Percentiles rank a stretch among this genome's conserved stretches.
These are phyloP conservation scores for Monopis laevigella DNA, from an alignment of 2,888 invertebrate genomes.

Conservation along the genomic window DNA sequence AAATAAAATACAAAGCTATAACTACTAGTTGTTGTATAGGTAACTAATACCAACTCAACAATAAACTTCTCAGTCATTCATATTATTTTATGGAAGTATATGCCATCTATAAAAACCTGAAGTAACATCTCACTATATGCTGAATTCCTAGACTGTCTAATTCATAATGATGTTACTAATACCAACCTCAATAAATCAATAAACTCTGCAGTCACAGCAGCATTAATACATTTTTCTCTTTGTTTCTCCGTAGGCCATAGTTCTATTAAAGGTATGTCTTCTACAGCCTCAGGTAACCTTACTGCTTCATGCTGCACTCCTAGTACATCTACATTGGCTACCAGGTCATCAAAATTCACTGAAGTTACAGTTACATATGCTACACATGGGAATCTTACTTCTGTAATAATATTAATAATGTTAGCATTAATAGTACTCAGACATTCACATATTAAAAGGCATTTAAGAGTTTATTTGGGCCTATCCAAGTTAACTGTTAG, in stretches of 20 bases:
- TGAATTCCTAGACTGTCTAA: too few relatives aligned
- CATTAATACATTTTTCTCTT: slow-evolving; percentile 63
- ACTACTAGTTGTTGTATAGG: too few relatives aligned
- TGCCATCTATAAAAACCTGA: too few relatives aligned
- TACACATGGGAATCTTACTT: slow-evolving; percentile 72
- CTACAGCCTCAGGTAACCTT: slow-evolving; percentile 66
- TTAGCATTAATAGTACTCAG: not conserved
- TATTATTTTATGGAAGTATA: too few relatives aligned
- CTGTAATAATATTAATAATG: slow-evolving; percentile 27
- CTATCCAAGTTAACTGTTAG: too few relatives aligned
- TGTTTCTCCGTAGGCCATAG: slow-evolving; percentile 74
- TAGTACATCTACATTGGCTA: slow-evolving; percentile 67
- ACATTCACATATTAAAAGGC: too few relatives aligned
- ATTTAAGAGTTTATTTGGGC: too few relatives aligned
- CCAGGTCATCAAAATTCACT: slow-evolving; percentile 61
- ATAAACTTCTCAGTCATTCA: too few relatives aligned
- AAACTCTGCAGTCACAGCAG: slow-evolving; percentile 68
- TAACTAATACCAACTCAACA: too few relatives aligned
- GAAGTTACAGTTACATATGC: slow-evolving; percentile 68
- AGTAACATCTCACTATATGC: too few relatives aligned
- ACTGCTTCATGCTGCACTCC: slow-evolving; percentile 73
- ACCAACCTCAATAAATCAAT: slow-evolving; percentile 67
- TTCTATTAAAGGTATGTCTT: slow-evolving; percentile 68
- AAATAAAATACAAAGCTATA: too few relatives aligned
- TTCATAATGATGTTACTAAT: not conserved